Conservation (phyloP, 2,888 invertebrate species). For the Kryphioiulus occultus region DNA sequence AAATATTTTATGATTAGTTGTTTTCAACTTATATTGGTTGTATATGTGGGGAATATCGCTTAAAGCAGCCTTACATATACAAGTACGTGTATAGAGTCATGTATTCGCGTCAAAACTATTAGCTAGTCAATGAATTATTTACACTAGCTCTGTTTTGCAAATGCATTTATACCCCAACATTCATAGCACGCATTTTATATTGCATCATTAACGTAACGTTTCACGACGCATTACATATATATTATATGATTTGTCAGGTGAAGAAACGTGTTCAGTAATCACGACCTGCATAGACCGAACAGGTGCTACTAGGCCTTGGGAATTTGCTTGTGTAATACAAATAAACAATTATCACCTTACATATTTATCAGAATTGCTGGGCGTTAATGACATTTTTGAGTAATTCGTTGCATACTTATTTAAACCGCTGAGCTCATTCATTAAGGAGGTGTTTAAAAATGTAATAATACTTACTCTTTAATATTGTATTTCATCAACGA, state of each 20-base stretch:
- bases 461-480: too few relatives aligned
- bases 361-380: not conserved
- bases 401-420: not conserved
- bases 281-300: not conserved
- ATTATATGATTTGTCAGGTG: constrained; percentile 23
- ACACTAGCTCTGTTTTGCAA: not conserved
- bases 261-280: constrained; percentile 21
- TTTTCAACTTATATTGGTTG: too few relatives aligned
- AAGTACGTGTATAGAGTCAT: too few relatives aligned
- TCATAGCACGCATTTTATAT: not conserved
- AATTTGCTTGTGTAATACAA: not conserved
- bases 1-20: not conserved
- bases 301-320: constrained; percentile 3
- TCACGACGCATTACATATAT: constrained; percentile 14
- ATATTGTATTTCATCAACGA: too few relatives aligned
- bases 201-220: constrained; percentile 10
- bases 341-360: not conserved
- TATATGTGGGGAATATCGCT: not conserved
- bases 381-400: not conserved
- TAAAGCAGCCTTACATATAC: too few relatives aligned
- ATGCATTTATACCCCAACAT: not conserved
- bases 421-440: not conserved
- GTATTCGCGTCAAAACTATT: too few relatives aligned
- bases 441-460: too few relatives aligned
- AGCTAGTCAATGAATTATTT: not conserved